A percentile compares a stretch with the other conserved stretches of the same genome.
These are phyloP conservation scores for Folsomia manolachei DNA, from an alignment of 2,888 invertebrate genomes.

Conservation along the genomic window DNA sequence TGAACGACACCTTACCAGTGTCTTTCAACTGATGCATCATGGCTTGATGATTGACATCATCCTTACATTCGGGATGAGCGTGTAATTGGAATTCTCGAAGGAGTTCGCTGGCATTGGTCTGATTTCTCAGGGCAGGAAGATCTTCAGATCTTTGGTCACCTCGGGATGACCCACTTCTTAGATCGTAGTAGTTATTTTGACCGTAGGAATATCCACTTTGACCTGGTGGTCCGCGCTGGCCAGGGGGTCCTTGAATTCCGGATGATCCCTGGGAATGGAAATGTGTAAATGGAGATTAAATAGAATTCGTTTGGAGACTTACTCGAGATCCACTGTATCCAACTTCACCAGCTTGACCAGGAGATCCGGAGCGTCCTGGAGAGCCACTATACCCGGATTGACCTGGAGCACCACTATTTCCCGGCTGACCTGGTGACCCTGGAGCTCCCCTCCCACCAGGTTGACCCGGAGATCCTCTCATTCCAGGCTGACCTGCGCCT, in stretches of 20 bases:
- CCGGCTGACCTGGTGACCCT: neutral
- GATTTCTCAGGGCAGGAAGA: slow-evolving; percentile 1
- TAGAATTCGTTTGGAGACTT: slow-evolving; percentile 5
- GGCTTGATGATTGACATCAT: slow-evolving; percentile 34
- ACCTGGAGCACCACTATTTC: neutral
- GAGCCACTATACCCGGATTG: neutral
- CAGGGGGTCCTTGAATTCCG: slow-evolving; percentile 23
- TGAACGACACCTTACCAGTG: slow-evolving; percentile 36
- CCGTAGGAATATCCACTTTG: neutral
- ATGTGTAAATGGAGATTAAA: slow-evolving; percentile 23
- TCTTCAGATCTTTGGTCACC: slow-evolving; percentile 22
- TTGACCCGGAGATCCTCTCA: neutral
- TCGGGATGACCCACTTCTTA: slow-evolving; percentile 16
- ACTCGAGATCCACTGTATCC: neutral
- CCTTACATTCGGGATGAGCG: slow-evolving; percentile 39
- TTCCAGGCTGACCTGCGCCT: slow-evolving; percentile 6
- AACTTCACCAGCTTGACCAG: neutral
- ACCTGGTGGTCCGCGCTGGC: slow-evolving; percentile 16
- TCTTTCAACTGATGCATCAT: slow-evolving; percentile 34
- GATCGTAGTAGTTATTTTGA: neutral
- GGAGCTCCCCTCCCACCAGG: neutral
- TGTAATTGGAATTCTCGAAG: slow-evolving; percentile 28
- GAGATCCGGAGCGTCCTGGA: neutral
- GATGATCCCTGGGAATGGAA: slow-evolving; percentile 8
- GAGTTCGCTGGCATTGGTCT: slow-evolving; percentile 22